phyloP scores from a whole-genome alignment of 2,888 invertebrate genomes.

The Stegophylla sp. region DNA sequence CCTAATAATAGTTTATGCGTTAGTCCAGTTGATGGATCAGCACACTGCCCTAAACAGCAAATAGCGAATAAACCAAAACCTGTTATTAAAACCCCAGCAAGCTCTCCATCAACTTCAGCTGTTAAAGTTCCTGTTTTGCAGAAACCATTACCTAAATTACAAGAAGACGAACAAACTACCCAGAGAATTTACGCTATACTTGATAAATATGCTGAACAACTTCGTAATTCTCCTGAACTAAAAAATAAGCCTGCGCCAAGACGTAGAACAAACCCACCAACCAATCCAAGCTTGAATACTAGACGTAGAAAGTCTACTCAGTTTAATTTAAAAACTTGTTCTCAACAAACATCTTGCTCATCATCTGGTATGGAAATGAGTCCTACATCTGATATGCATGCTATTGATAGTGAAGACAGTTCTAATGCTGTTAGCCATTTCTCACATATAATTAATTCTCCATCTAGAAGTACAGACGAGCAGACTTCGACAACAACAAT shows the following conservation, averaged over 20 bases:
- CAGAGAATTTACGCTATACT: constrained; percentile 80
- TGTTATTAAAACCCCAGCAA: constrained; percentile 65
- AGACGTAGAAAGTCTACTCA: constrained; percentile 75
- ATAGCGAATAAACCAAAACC: constrained; percentile 62
- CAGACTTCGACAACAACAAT: constrained; percentile 61
- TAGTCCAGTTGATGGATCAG: constrained; percentile 70
- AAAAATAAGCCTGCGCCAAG: constrained; percentile 83
- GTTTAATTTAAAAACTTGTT: constrained; percentile 69
- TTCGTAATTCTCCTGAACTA: constrained; percentile 79
- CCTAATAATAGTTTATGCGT: constrained; percentile 70
- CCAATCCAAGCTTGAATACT: constrained; percentile 74
- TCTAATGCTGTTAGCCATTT: constrained; percentile 74
- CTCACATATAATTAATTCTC: constrained; percentile 66
- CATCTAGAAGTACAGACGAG: constrained; percentile 65
- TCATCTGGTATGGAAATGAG: constrained; percentile 68
- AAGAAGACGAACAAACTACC: constrained; percentile 82
- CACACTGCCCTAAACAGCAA: constrained; percentile 66
- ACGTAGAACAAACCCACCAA: constrained; percentile 76
- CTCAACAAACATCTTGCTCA: constrained; percentile 62
- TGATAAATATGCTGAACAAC: constrained; percentile 80
- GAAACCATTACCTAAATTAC: constrained; percentile 75
- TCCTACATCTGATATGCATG: constrained; percentile 72
- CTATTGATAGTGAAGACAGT: constrained; percentile 79
- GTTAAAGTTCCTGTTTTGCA: constrained; percentile 72
- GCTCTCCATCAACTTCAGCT: constrained; percentile 66